phyloP scores from a whole-genome alignment of 2,888 invertebrate species.

The Polia nebulosa region DNA sequence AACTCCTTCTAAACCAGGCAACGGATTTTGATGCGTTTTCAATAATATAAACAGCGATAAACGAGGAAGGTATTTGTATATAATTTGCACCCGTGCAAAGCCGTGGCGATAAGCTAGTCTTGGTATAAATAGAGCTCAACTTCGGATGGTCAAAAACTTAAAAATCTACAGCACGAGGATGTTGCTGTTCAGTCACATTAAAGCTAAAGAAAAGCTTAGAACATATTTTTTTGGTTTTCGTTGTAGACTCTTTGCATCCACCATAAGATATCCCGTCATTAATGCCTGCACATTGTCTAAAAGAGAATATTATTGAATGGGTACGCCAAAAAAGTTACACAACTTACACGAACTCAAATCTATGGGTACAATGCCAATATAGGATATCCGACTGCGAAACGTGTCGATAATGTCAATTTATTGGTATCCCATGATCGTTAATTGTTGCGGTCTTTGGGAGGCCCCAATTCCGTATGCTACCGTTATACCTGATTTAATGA shows the following conservation, averaged over 20 bases:
- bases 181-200: neutral
- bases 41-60: too few relatives aligned
- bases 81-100: too few relatives aligned
- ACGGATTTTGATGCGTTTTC: too few relatives aligned
- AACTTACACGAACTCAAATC: too few relatives aligned
- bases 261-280: neutral
- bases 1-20: too few relatives aligned
- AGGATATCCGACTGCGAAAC: neutral
- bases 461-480: neutral
- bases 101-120: neutral
- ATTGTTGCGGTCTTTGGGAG: neutral
- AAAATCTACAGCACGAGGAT: neutral
- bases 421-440: conserved; percentile 4
- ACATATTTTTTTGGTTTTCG: neutral
- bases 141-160: neutral
- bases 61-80: too few relatives aligned
- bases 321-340: too few relatives aligned
- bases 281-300: neutral
- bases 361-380: too few relatives aligned
- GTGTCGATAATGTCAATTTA: neutral
- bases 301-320: too few relatives aligned
- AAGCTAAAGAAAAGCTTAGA: neutral
- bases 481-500: neutral
- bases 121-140: neutral
- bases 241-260: neutral